phyloP scores from a whole-genome alignment of 2,113 vertebrate species.

The Eclectus roratus region DNA sequence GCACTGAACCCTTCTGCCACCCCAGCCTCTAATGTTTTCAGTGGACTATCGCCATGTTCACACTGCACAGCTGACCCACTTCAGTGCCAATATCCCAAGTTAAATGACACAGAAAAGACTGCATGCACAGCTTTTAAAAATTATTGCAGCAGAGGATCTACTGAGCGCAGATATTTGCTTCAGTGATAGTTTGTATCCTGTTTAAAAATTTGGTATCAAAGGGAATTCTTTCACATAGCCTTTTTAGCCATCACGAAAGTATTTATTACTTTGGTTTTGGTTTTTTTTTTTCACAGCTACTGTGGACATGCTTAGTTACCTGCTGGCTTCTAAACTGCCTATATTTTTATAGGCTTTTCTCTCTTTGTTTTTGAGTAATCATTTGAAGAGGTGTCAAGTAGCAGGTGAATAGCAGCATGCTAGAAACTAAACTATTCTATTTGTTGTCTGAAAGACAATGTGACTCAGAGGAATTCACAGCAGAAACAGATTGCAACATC shows the following conservation, averaged over 20 bases:
- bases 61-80: neutral
- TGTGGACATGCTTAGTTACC: neutral
- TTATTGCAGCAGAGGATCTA: neutral
- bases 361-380: neutral
- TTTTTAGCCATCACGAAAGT: neutral
- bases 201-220: neutral
- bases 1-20: neutral
- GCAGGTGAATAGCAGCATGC: neutral
- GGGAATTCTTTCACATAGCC: neutral
- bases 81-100: neutral
- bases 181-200: neutral
- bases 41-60: neutral
- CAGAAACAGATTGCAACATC: neutral
- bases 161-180: neutral
- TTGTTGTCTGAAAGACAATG: neutral
- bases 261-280: neutral
- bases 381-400: neutral
- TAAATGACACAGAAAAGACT: neutral
- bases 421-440: neutral
- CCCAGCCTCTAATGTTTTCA: fast-evolving
- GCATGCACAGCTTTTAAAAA: neutral
- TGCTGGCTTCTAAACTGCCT: neutral
- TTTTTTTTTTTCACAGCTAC: neutral
- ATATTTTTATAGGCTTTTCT: neutral
- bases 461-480: neutral